A percentile compares a stretch with the other conserved stretches of the same genome.
Conservation (phyloP, 1,140 invertebrate genomes). For the Trissolcus basalis region DNA sequence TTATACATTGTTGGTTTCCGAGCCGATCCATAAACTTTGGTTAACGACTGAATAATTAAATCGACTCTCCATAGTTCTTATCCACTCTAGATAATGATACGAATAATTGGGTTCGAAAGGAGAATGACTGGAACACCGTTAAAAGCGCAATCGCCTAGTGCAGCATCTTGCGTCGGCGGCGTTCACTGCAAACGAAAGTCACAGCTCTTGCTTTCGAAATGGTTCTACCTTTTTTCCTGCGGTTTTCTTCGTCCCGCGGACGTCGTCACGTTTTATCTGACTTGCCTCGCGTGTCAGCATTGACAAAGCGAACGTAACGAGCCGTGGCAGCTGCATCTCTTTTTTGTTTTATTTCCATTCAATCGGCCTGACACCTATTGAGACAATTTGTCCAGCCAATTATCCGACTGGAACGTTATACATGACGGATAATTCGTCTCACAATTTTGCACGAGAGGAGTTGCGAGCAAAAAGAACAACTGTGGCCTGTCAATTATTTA, state of each 20-base stretch:
- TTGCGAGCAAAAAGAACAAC: too few relatives aligned
- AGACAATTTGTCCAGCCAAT: conserved; percentile 11
- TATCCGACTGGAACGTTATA: too few relatives aligned
- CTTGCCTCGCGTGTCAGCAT: conserved; percentile 53
- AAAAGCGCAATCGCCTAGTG: conserved; percentile 44
- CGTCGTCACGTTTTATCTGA: conserved; percentile 42
- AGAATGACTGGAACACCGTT: conserved; percentile 48
- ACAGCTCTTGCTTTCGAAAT: conserved; percentile 73
- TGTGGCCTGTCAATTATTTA: neutral
- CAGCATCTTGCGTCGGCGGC: conserved; percentile 56
- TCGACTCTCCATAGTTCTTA: neutral
- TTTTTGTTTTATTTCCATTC: conserved; percentile 49
- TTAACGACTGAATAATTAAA: neutral
- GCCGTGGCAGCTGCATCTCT: conserved; percentile 62
- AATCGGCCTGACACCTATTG: conserved; percentile 26
- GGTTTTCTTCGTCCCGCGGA: conserved; percentile 59
- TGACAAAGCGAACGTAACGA: conserved; percentile 65
- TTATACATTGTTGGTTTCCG: conserved; percentile 12
- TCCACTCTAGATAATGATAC: conserved; percentile 1
- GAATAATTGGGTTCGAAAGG: conserved; percentile 46
- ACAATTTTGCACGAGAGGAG: too few relatives aligned
- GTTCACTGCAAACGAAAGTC: conserved; percentile 72
- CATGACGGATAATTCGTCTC: too few relatives aligned
- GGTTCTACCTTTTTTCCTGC: conserved; percentile 66
- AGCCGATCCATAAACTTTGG: conserved; percentile 7